Base-by-base conservation (phyloP, 2,797 vertebrate genomes). In the Lepilemur ruficaudatus region DNA sequence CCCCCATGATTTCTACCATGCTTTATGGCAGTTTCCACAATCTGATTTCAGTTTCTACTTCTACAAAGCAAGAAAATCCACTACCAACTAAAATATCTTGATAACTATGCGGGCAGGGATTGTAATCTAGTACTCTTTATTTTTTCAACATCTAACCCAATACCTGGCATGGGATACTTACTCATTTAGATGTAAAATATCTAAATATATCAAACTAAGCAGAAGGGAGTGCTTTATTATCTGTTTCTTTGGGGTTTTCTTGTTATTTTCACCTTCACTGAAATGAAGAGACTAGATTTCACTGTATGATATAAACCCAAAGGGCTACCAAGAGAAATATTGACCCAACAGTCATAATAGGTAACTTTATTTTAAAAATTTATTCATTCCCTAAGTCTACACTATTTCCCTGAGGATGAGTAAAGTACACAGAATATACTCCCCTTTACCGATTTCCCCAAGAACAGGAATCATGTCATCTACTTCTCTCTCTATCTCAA, bases 281-380 rank as follows among this genome's bases (percentile, higher is more conserved):
- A 93, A 93, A 92, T 91, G 8, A 87, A 91, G 41, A 94, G 30
- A 57, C 30, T 93, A 61, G 13, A 55, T 84, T 95, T 96, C 43
- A 95, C 59, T 88, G 13, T 89, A 69, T 76, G 83, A 63, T 59
- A 52, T 76, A 96, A 96, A 92, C 41, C 17, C 81, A 95, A 95
- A 95, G 61, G 23, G 61, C 70, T 96, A 92, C 41, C 46, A 93
- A 89, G n/a, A 89, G 85, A 96, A 97, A 96, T 94, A 95, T 59
- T 97, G 67, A 97, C 75, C 81, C 78, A 97, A 91, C 28, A 91
- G 69, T 91, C 95, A 96, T 96, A 93, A 97, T 30, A 50, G 55
- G 9, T 73, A 70, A 94, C 28, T 95, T 96, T 84, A 95, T 93
- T 96, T 91, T 22, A 78, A 91, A 96, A 94, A 43, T 35, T 1